Evolutionary conservation across 2,888 invertebrate genomes (phyloP).

Genomic region (Scaptodrosophila latifasciaeformis): DNA sequence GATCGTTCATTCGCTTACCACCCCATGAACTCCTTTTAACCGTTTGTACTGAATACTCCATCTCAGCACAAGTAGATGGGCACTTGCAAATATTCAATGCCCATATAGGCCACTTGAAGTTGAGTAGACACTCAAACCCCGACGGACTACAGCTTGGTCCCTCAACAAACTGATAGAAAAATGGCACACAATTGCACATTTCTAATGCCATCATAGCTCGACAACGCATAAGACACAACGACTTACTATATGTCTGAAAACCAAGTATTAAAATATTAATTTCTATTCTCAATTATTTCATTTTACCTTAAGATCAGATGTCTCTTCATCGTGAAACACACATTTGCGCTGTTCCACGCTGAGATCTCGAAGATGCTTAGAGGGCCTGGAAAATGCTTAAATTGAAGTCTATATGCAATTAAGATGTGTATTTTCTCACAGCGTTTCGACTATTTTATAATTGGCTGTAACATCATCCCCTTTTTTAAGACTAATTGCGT

Average conservation of each 20-base stretch:
- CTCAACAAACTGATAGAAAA: constrained; percentile 76
- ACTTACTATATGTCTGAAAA: constrained; percentile 70
- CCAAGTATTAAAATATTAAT: too few species aligned
- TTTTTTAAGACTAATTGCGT: constrained; percentile 62
- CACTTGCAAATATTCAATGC: constrained; percentile 71
- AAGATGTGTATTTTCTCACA: too few species aligned
- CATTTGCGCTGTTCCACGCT: constrained; percentile 76
- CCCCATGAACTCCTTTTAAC: constrained; percentile 71
- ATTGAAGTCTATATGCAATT: too few species aligned
- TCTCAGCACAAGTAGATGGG: constrained; percentile 70
- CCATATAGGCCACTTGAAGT: constrained; percentile 74
- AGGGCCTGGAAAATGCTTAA: constrained; percentile 61
- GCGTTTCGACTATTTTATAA: constrained; percentile 71
- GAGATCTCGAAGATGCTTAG: constrained; percentile 72
- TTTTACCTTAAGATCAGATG: constrained; percentile 73
- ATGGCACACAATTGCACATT: constrained; percentile 78
- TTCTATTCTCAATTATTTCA: too few species aligned
- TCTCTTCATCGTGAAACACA: constrained; percentile 77
- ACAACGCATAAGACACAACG: constrained; percentile 74
- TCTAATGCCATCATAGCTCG: constrained; percentile 76
- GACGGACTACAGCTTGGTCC: constrained; percentile 69
- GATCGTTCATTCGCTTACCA: constrained; percentile 51
- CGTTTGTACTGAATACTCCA: constrained; percentile 68
- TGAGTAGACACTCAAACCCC: constrained; percentile 71
- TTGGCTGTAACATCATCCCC: constrained; percentile 71